These are phyloP conservation scores for Macrochelys suwanniensis DNA, from an alignment of 2,797 vertebrate genomes.

Conservation along the genomic window DNA sequence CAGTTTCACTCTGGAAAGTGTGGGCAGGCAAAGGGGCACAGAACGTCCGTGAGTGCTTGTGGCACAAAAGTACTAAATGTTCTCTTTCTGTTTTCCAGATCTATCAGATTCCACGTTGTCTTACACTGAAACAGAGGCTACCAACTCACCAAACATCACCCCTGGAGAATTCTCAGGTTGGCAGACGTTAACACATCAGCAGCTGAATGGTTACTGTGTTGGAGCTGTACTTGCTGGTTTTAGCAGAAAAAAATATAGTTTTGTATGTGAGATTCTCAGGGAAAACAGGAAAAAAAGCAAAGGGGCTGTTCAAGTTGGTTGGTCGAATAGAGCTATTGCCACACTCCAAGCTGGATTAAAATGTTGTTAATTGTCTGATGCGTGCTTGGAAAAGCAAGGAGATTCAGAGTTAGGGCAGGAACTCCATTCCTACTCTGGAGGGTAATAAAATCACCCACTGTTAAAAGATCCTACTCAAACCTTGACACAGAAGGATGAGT, in stretches of 20 bases:
- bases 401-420: not conserved
- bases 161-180: constrained; percentile 96
- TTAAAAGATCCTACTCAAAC: not conserved
- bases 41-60: not conserved
- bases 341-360: not conserved
- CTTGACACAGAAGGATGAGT: not conserved
- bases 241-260: not conserved
- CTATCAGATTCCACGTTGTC: constrained; percentile 99
- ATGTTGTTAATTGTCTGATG: not conserved
- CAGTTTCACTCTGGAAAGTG: not conserved
- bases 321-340: not conserved
- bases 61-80: not conserved
- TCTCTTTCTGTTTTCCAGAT: constrained; percentile 80
- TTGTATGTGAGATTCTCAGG: not conserved
- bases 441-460: not conserved
- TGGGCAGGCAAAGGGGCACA: not conserved
- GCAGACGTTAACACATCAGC: constrained; percentile 15
- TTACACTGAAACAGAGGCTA: constrained; percentile 99
- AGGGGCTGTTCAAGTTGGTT: not conserved
- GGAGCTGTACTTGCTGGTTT: not conserved
- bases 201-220: not conserved
- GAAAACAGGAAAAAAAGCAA: not conserved
- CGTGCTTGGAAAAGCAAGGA: not conserved
- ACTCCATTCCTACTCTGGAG: not conserved
- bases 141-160: constrained; percentile 91